Conservation (phyloP, 2,888 invertebrate genomes). For the Hemaris fuciformis region DNA sequence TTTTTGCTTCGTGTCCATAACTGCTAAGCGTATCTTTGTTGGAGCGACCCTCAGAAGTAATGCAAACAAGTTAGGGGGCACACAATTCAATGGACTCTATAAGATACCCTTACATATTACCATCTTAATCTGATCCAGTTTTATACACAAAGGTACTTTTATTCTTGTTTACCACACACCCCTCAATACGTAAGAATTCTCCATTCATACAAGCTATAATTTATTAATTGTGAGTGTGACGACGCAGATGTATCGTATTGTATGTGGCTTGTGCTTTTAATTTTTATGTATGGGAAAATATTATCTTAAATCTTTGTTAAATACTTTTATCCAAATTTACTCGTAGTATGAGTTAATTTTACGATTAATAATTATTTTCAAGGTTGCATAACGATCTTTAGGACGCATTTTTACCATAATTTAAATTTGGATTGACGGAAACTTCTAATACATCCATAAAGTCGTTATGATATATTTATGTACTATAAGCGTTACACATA, state of each 20-base stretch:
- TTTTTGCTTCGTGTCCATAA: slow-evolving; percentile 20
- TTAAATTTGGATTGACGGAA: not conserved
- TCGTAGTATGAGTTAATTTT: not conserved
- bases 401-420: not conserved
- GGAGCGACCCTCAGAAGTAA: slow-evolving; percentile 21
- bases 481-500: not conserved
- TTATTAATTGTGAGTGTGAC: slow-evolving; percentile 53
- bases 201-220: slow-evolving; percentile 49
- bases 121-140: slow-evolving; percentile 64
- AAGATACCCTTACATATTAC: slow-evolving; percentile 53
- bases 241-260: slow-evolving; percentile 55
- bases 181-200: slow-evolving; percentile 42
- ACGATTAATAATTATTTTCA: not conserved
- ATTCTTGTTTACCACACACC: slow-evolving; percentile 67
- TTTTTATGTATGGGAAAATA: slow-evolving; percentile 34
- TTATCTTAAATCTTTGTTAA: not conserved
- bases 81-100: slow-evolving; percentile 12
- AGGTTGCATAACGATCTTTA: not conserved
- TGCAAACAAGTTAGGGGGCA: slow-evolving; percentile 11
- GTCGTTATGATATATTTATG: not conserved
- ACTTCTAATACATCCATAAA: not conserved
- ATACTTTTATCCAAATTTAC: not conserved
- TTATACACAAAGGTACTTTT: slow-evolving; percentile 45
- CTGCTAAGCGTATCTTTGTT: slow-evolving; percentile 38
- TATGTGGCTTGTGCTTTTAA: slow-evolving; percentile 35